Evolutionary conservation across 2,888 invertebrate species (phyloP).

Genomic region (Ophion obscuratus): DNA sequence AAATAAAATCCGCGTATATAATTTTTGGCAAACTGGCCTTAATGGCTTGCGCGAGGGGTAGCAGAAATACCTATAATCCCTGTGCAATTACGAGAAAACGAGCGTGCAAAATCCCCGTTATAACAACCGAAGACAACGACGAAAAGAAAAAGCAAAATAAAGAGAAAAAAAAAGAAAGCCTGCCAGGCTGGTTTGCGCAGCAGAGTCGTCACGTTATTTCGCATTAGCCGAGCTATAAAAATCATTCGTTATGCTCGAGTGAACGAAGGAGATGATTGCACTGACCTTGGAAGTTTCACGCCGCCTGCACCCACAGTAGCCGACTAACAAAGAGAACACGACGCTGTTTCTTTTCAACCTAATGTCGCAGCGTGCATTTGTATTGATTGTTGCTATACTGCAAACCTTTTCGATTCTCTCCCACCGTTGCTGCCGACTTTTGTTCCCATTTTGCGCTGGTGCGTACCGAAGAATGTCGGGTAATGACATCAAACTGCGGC

Average conservation of each 20-base stretch:
- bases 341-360: constrained; percentile 56
- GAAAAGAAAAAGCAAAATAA: constrained; percentile 4
- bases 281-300: constrained; percentile 76
- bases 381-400: constrained; percentile 3
- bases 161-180: neutral
- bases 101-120: constrained; percentile 50
- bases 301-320: constrained; percentile 72
- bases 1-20: constrained; percentile 9
- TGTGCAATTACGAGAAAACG: constrained; percentile 55
- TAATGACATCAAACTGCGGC: neutral
- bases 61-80: constrained; percentile 40
- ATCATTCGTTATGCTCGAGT: constrained; percentile 74
- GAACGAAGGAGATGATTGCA: constrained; percentile 76
- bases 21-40: constrained; percentile 33
- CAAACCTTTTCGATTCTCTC: neutral
- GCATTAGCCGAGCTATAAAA: constrained; percentile 57
- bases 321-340: constrained; percentile 55
- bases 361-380: neutral
- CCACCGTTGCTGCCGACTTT: neutral
- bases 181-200: neutral
- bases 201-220: constrained; percentile 58
- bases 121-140: constrained; percentile 36
- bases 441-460: neutral
- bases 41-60: constrained; percentile 29
- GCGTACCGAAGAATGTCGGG: neutral